Percentiles rank a stretch among this genome's conserved stretches.
These are phyloP conservation scores for Oscheius onirici DNA, from an alignment of 2,888 invertebrate species.

Conservation along the genomic window DNA sequence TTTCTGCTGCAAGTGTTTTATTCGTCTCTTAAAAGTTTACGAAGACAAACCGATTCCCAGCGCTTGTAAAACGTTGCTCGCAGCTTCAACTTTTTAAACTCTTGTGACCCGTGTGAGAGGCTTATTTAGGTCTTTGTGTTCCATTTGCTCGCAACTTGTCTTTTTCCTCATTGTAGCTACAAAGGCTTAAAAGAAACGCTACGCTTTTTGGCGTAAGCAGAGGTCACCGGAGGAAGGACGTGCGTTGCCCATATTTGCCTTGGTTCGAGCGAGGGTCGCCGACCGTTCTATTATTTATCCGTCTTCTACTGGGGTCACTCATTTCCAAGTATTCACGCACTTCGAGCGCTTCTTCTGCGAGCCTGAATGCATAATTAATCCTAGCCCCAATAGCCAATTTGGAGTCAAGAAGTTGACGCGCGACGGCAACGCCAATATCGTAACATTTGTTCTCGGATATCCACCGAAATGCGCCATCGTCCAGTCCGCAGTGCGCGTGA, in stretches of 20 bases:
- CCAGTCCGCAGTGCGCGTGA: constrained; percentile 20
- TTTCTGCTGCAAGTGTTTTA: too few relatives aligned
- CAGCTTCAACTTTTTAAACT: not conserved
- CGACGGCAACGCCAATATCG: constrained; percentile 1
- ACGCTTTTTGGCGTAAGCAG: constrained; percentile 25
- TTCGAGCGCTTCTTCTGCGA: not conserved
- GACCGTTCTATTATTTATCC: constrained; percentile 33
- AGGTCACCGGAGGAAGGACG: constrained; percentile 29
- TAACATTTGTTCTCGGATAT: constrained; percentile 27
- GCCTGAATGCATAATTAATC: constrained; percentile 8
- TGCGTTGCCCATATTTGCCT: constrained; percentile 27
- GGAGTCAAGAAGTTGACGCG: not conserved
- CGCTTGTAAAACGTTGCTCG: not conserved
- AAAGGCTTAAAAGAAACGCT: constrained; percentile 12
- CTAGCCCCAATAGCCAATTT: not conserved
- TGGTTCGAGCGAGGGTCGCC: constrained; percentile 27
- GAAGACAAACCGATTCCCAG: too few relatives aligned
- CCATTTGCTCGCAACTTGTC: constrained; percentile 23
- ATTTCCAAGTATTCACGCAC: constrained; percentile 27
- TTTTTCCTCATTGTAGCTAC: constrained; percentile 7
- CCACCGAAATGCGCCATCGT: constrained; percentile 20
- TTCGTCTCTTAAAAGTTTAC: too few relatives aligned
- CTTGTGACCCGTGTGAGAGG: not conserved
- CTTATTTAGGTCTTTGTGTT: constrained; percentile 15
- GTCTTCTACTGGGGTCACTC: constrained; percentile 32